Evolutionary conservation across 1,140 invertebrate genomes (phyloP), one percentile per base, ranked within the genome.

Genomic region (Aphidius ervi): DNA sequence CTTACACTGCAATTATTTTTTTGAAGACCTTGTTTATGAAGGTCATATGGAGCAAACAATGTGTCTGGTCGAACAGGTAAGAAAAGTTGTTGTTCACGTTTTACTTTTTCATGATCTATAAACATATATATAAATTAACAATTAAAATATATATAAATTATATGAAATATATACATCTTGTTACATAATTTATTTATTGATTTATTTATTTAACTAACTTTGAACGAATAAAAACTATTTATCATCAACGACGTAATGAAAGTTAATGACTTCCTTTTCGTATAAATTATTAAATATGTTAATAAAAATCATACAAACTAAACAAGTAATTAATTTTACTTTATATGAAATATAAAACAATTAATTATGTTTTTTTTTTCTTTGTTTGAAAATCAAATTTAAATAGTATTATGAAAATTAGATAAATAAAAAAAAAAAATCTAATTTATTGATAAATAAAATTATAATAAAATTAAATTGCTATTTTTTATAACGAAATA

Each of bases 1-100:
- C 78, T 77, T 64, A 79, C 79, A 64, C 71, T 77, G 69, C 75
- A 79, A 68, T 72, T 76, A 65, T 75, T 80, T 10, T 73, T 72
- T 65, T 79, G 77, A 65, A 79, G 69, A 57, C 75, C 73, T 62
- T 78, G 79, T 56, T 76, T 80, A 67, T 78, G 78, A 68, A 79
- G 71, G 58, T 80, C 78, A 59, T 78, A 79, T 0, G 78, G 76
- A 48, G 76, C 75, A 57, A 80, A 80, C 50, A 80, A 70, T 16
- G 76, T 80, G 57, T 80, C 78, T 52, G 78, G 78, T 61, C 78
- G 72, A 20, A 80, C 78, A 23, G 78, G 78, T 58, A 80, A 65
- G 72, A 79, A 80, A 52, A 80, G 68, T 61, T 80, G 78, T 46
- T 77, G 76, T 61, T 80, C 78, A 2, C 72, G 73, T 65, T 76